These are phyloP conservation scores for Busseola fusca DNA, from an alignment of 2,888 invertebrate species.

Conservation along the genomic window DNA sequence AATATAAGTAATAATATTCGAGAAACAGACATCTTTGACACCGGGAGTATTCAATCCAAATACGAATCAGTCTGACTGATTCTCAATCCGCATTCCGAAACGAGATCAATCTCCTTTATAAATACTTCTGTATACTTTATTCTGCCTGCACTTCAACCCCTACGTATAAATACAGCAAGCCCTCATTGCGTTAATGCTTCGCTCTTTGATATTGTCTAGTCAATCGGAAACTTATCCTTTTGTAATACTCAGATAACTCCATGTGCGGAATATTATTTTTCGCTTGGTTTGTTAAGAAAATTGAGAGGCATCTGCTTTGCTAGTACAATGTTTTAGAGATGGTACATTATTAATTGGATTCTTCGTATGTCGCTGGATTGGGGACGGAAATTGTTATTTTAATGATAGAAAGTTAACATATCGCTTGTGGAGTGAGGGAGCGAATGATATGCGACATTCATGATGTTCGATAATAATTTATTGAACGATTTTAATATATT, in stretches of 20 bases:
- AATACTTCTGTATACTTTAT: conserved; percentile 38
- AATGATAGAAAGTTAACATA: conserved; percentile 36
- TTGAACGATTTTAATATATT: background rate
- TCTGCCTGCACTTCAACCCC: conserved; percentile 56
- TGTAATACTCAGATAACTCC: conserved; percentile 80
- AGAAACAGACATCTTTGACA: background rate
- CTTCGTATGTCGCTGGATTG: conserved; percentile 26
- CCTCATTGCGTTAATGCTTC: conserved; percentile 77
- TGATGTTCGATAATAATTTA: background rate
- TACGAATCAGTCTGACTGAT: background rate
- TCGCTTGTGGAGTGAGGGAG: background rate
- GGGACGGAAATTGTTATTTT: conserved; percentile 41
- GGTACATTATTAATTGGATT: conserved; percentile 47
- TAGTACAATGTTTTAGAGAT: conserved; percentile 63
- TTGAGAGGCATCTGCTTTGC: conserved; percentile 78
- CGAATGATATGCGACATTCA: background rate
- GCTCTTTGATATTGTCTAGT: conserved; percentile 82
- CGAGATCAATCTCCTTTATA: conserved; percentile 11
- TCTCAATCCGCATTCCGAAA: conserved; percentile 11
- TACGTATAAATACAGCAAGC: conserved; percentile 64
- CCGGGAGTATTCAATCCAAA: background rate
- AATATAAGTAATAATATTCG: too few relatives aligned
- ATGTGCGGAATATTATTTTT: conserved; percentile 80
- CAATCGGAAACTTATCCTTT: conserved; percentile 84
- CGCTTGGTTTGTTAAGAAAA: conserved; percentile 83